These are phyloP conservation scores for Monoplex corrugatus DNA, from an alignment of 2,888 invertebrate genomes.

Conservation along the genomic window DNA sequence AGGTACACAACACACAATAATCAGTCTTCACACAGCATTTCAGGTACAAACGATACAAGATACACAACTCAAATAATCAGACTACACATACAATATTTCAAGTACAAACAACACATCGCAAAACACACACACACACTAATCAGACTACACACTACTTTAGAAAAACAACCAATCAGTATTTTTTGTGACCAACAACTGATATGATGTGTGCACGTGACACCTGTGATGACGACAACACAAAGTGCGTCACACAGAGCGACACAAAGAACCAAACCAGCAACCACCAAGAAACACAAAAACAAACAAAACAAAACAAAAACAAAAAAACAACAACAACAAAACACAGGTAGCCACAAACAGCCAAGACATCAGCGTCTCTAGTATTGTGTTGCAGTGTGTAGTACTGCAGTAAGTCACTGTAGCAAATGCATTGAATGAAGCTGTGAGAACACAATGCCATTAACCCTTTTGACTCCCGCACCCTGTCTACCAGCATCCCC, in stretches of 20 bases:
- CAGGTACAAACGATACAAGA: too few relatives aligned
- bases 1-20: too few relatives aligned
- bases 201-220: too few relatives aligned
- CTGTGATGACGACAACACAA: too few relatives aligned
- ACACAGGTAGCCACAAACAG: not conserved
- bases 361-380: not conserved
- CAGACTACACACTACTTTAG: not conserved
- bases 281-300: not conserved
- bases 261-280: not conserved
- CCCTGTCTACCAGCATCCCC: too few relatives aligned
- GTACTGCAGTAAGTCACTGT: not conserved
- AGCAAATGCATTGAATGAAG: not conserved
- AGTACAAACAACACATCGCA: not conserved
- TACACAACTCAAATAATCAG: too few relatives aligned
- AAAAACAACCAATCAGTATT: not conserved
- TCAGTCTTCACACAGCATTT: too few relatives aligned
- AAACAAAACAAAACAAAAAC: not conserved
- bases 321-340: not conserved
- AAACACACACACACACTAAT: not conserved
- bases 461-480: too few relatives aligned
- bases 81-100: too few relatives aligned
- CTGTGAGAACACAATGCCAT: not conserved
- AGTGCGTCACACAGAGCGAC: not conserved
- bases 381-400: not conserved
- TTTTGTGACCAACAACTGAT: too few relatives aligned